A percentile compares a stretch with the other conserved stretches of the same genome.
Conservation (phyloP, 1,140 invertebrate species). For the Neelides sp. region DNA sequence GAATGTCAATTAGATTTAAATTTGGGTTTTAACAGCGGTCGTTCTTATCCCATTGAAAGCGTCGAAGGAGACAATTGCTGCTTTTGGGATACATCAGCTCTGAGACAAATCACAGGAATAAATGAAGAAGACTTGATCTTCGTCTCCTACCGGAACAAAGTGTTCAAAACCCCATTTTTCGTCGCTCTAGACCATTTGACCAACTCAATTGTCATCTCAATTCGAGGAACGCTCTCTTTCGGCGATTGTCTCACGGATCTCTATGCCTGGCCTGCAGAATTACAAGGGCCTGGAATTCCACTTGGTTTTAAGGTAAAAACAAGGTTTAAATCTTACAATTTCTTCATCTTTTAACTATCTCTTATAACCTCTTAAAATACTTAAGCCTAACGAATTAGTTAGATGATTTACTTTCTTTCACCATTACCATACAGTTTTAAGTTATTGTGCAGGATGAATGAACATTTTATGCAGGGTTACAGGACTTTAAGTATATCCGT, state of each 20-base stretch:
- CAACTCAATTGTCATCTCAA: constrained; percentile 63
- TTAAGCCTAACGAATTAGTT: no score
- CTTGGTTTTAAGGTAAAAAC: constrained; percentile 45
- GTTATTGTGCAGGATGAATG: no score
- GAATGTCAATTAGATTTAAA: no score
- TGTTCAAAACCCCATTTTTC: constrained; percentile 65
- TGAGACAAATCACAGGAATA: constrained; percentile 59
- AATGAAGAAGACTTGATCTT: constrained; percentile 66
- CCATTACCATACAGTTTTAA: no score
- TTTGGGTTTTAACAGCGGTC: no score
- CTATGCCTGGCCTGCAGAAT: constrained; percentile 57
- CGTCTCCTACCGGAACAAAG: constrained; percentile 70
- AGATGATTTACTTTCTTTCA: no score
- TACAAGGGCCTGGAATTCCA: constrained; percentile 59
- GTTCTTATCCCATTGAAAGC: no score
- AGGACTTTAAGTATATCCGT: no score
- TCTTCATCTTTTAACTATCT: not conserved
- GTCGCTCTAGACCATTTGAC: constrained; percentile 71
- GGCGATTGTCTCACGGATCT: constrained; percentile 78
- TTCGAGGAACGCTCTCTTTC: constrained; percentile 74
- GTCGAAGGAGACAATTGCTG: constrained; percentile 79
- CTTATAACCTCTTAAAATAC: no score
- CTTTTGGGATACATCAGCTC: constrained; percentile 69
- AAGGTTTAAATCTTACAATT: not conserved
- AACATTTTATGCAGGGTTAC: no score